Percentiles rank a stretch among this genome's conserved stretches.
Evolutionary conservation across 2,113 vertebrate genomes (phyloP).

Genomic region (Notothenia rossii): DNA sequence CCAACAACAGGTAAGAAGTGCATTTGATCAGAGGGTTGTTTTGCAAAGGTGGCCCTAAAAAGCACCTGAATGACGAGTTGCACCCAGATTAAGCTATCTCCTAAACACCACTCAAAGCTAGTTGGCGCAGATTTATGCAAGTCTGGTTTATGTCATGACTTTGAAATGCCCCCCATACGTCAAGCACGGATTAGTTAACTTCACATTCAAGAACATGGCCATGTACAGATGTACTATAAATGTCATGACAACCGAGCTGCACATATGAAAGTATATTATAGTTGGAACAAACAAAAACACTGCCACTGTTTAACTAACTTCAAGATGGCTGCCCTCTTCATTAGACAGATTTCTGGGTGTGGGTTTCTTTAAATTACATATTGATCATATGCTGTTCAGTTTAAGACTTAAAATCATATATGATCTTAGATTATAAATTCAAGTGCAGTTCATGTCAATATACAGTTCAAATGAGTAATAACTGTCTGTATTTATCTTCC

Average conservation of each 20-base stretch:
- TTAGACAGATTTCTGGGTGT: not conserved
- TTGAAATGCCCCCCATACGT: not conserved
- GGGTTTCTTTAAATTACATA: not conserved
- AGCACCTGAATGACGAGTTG: not conserved
- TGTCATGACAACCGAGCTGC: not conserved
- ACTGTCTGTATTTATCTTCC: no score
- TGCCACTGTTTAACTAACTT: not conserved
- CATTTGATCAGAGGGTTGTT: not conserved
- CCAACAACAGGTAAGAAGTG: slow-evolving; percentile 89
- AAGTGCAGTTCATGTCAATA: not conserved
- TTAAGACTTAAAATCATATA: no score
- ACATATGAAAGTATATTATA: not conserved
- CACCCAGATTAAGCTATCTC: not conserved
- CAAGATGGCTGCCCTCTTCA: not conserved
- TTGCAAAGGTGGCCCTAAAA: not conserved
- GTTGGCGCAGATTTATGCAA: not conserved
- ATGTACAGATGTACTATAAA: not conserved
- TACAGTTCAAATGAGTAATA: no score
- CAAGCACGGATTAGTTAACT: not conserved
- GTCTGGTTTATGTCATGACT: not conserved
- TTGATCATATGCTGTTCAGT: no score
- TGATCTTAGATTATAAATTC: no score
- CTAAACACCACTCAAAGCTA: not conserved
- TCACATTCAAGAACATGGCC: not conserved
- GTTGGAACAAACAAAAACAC: not conserved